Evolutionary conservation across 2,888 invertebrate genomes (phyloP), one percentile per base, ranked within the genome.

Genomic region (Pollenia angustigena): DNA sequence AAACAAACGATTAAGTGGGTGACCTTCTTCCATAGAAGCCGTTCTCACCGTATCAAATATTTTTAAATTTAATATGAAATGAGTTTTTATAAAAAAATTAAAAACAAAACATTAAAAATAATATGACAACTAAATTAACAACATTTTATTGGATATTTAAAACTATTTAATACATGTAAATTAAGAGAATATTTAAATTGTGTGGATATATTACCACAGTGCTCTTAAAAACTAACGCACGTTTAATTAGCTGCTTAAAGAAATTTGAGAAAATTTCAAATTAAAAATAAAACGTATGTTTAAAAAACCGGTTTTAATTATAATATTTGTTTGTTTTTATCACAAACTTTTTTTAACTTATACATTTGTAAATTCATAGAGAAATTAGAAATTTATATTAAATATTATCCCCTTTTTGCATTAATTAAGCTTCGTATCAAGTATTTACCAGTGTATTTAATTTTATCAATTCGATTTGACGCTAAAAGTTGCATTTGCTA

Each of bases 1-100:
- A 64, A 80, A 68, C 12, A 56, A 56, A 62, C 11, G 8, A 46
- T n/a, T 64, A 56, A 72, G 80, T 81, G 80, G 64, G 80, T 56
- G 80, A 81, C 72, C 71, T 81, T 81, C 78, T 74, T 32, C 42
- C 32, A 32, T 40, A 44, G 52, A 52, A n/a, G n/a, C 2, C 50
- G n/a, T 32, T 81, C 71, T 81, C 64, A 44, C 23, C 3, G 4
- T 50, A 10, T 60, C 40, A 14, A 48, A 16, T 16, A 32, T 32
- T 32, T 32, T 32, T 32, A 32, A 32, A 32, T 32, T 32, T 32
- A 32, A 32, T 32, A 32, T 32, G 32, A 12, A 4, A 23, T 14
- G 54, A 44, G 11, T 68, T 48, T 56, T 68, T 60, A 16, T n/a
- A 48, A 42, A 42, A 42, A 16, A n/a, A 16, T 58, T 46, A 79